Percentiles rank a stretch among this genome's conserved stretches.
These are phyloP conservation scores for Symphodus melops DNA, from an alignment of 2,113 vertebrate species.

Conservation along the genomic window DNA sequence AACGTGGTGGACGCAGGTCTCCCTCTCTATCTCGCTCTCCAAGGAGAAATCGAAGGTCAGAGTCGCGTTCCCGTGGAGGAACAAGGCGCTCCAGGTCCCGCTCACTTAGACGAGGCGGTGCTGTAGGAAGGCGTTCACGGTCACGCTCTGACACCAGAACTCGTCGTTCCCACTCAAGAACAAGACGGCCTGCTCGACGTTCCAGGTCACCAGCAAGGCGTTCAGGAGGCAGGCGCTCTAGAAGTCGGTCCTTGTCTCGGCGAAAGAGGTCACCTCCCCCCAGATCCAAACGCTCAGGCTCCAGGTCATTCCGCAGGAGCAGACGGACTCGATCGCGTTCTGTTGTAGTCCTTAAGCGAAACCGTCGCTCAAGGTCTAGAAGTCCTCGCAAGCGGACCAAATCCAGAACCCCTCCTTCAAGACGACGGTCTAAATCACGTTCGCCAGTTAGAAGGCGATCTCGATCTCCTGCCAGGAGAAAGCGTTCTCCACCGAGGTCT, in stretches of 20 bases:
- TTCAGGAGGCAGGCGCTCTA: slow-evolving; percentile 75
- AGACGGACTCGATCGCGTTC: slow-evolving; percentile 82
- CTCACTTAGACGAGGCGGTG: slow-evolving; percentile 70
- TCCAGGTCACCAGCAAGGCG: slow-evolving; percentile 73
- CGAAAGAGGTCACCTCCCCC: slow-evolving; percentile 75
- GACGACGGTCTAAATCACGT: slow-evolving; percentile 70
- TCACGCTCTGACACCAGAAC: slow-evolving; percentile 75
- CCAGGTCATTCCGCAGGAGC: slow-evolving; percentile 72
- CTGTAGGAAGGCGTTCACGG: slow-evolving; percentile 67
- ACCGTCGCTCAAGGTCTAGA: slow-evolving; percentile 76
- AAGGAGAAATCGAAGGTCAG: slow-evolving; percentile 67
- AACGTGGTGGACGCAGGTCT: slow-evolving; percentile 61
- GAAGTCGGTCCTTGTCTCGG: slow-evolving; percentile 73
- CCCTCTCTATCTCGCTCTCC: slow-evolving; percentile 73
- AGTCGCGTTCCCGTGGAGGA: slow-evolving; percentile 75
- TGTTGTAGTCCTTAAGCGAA: slow-evolving; percentile 70
- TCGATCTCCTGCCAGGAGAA: slow-evolving; percentile 73
- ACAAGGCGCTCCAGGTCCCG: slow-evolving; percentile 74
- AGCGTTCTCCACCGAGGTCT: slow-evolving; percentile 66
- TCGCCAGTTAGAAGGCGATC: slow-evolving; percentile 75
- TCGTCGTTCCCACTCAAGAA: slow-evolving; percentile 75
- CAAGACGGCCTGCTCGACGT: slow-evolving; percentile 72
- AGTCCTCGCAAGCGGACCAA: slow-evolving; percentile 74
- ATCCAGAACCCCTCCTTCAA: slow-evolving; percentile 70
- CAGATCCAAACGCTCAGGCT: slow-evolving; percentile 77